Evolutionary conservation across 2,113 vertebrate species (phyloP).

Genomic region (Rostratula benghalensis): DNA sequence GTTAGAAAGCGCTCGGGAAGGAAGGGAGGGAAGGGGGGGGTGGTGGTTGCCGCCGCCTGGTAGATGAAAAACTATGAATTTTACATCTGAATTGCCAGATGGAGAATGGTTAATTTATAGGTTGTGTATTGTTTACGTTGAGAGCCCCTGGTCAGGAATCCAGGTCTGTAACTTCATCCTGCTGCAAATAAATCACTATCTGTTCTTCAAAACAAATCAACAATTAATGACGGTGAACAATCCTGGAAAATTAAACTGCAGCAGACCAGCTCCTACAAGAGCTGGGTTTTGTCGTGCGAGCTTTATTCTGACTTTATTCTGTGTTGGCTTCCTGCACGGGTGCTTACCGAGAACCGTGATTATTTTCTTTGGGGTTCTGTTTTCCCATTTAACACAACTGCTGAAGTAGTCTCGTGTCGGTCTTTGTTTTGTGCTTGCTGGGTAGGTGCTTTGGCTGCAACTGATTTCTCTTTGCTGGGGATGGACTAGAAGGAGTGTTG

Average conservation of each 20-base stretch:
- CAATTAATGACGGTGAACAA: slow-evolving; percentile 21
- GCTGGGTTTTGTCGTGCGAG: not conserved
- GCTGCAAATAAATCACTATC: slow-evolving; percentile 49
- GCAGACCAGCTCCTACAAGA: not conserved
- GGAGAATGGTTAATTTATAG: slow-evolving; percentile 38
- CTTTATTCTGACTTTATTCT: slow-evolving; percentile 12
- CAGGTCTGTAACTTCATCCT: slow-evolving; percentile 47
- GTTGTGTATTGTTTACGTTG: slow-evolving; percentile 35
- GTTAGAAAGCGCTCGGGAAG: not conserved
- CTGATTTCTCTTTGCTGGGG: not conserved
- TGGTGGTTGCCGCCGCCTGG: not conserved
- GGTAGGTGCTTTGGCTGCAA: not conserved
- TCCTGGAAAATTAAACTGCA: not conserved
- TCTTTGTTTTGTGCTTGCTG: slow-evolving; percentile 45
- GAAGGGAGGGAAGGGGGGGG: not conserved
- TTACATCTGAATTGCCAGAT: slow-evolving; percentile 45
- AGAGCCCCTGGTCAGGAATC: slow-evolving; percentile 33
- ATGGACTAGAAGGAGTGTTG: not conserved
- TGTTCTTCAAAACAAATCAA: slow-evolving; percentile 35
- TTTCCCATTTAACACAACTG: not conserved
- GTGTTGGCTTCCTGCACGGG: not conserved
- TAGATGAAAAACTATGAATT: slow-evolving; percentile 51
- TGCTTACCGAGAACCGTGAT: not conserved
- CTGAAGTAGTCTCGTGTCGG: not conserved
- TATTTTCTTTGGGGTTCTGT: not conserved